Evolutionary conservation across 2,113 vertebrate species (phyloP), one percentile per base, ranked within the genome.

Genomic region (Brachyhypopomus occidentalis): DNA sequence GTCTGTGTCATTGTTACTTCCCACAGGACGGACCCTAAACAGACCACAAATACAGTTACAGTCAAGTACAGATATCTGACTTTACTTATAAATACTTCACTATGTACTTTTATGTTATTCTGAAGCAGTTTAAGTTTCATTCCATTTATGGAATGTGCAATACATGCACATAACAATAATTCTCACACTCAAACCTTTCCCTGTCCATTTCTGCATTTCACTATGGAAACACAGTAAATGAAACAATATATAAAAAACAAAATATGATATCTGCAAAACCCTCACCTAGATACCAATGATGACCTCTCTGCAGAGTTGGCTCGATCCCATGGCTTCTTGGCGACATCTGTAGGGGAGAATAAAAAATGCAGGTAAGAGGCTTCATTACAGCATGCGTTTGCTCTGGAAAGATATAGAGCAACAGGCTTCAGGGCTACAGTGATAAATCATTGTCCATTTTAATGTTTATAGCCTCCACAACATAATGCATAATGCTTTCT

Each of bases 251-350:
- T 52, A 52, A 52, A 52, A 52, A 8, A n/a, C n/a, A n/a, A n/a
- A n/a, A 8, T 2, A 52, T 56, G 45, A 34, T 62, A 0, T 38
- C 11, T 72, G 58, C n/a, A 12, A 72, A 52, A 20, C 66, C 87
- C 94, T 96, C 89, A 98, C 97, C 96, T 96, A 67, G 96, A 96
- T 80, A 95, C 94, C 88, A 97, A 78, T 0, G 95, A 94, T 77
- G 96, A 94, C 87, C 96, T 95, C 92, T 99, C 97, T 84, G 96
- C 96, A 27, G 97, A 99, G 92, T 97, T 98, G 86, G 96, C 96
- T 89, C 97, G 94, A 85, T 99, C 97, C 97, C 97, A 98, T 79
- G 96, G 96, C 90, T 98, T 99, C 92, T 96, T 97, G 84, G 92
- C 94, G 72, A 95, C 93, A 83, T 99, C 97, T 98, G 87, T 34